Base-by-base conservation (phyloP, 2,113 vertebrate genomes). In the Dipodomys merriami region DNA sequence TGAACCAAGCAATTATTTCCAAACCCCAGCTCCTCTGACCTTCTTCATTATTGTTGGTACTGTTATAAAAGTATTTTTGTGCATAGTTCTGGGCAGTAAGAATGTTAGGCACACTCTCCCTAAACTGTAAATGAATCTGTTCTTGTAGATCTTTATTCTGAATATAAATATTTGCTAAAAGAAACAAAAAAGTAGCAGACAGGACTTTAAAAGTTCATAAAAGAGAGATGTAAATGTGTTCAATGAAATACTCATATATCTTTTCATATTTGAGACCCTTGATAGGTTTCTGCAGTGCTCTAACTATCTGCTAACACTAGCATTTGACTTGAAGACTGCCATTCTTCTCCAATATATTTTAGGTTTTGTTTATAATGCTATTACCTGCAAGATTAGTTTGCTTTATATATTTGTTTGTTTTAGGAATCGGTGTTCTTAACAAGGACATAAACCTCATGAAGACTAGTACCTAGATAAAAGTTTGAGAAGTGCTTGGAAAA, bases 1-100 rank as follows among this genome's bases (percentile, higher is more conserved):
- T 88, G 71, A 94, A 94, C 69, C 60, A 88, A 87, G 74, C 93
- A 95, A 93, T 95, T 96, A 95, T 91, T 94, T 79, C 60, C 0
- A 83, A 95, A 84, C 73, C n/a, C 49, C 39, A 93, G 85, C n/a
- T 91, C 67, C 76, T 91, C 69, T 82, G 78, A 94, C 93, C 87
- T 93, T 95, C 90, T 16, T 80, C 2, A 4, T 79, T 29, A 7
- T 79, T 73, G 78, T 83, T 90, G 68, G 79, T 93, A 68, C n/a
- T 73, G n/a, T 27, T 76, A 7, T 90, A 83, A 82, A 95, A 79
- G 19, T 16, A 44, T 91, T 94, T 39, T 88, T 80, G 67, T 80
- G 23, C 3, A 39, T 44, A 53, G 73, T 87, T 68, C 29, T 3
- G 12, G 39, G 25, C 16, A 44, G 33, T 33, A 29, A 20, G 67